Evolutionary conservation across 2,113 vertebrate species (phyloP).

Genomic region (Pangasianodon hypophthalmus): DNA sequence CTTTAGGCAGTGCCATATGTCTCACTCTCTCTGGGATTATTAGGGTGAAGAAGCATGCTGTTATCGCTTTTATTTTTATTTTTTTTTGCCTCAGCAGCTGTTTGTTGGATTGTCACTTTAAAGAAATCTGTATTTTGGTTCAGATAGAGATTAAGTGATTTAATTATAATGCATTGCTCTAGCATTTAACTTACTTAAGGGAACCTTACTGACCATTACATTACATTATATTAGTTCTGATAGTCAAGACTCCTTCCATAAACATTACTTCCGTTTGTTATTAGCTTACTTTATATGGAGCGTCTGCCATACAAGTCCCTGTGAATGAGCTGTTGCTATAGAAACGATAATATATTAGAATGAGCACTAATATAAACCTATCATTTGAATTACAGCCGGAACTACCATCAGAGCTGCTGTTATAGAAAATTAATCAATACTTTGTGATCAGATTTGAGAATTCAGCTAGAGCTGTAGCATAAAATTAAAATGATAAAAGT

Average conservation of each 20-base stretch:
- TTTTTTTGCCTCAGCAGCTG: not conserved
- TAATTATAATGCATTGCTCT: not conserved
- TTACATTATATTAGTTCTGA: no score
- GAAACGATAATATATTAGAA: not conserved
- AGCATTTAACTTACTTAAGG: not conserved
- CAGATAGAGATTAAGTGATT: not conserved
- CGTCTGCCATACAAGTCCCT: not conserved
- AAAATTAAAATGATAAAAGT: not conserved
- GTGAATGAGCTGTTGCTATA: not conserved
- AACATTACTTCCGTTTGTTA: not conserved
- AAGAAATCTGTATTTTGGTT: not conserved
- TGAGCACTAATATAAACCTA: not conserved
- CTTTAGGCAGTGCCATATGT: not conserved
- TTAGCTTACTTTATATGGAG: not conserved
- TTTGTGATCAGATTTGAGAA: not conserved
- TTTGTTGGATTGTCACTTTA: not conserved
- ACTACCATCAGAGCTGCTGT: not conserved
- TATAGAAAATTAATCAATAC: not conserved
- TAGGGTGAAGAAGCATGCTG: not conserved
- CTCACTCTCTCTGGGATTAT: conserved; percentile 1
- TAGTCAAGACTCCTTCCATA: not conserved
- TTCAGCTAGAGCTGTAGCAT: no score
- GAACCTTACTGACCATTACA: not conserved
- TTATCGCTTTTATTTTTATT: not conserved
- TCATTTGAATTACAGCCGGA: not conserved